Conservation (phyloP, 2,888 invertebrate species). For the Nomada fabriciana region DNA sequence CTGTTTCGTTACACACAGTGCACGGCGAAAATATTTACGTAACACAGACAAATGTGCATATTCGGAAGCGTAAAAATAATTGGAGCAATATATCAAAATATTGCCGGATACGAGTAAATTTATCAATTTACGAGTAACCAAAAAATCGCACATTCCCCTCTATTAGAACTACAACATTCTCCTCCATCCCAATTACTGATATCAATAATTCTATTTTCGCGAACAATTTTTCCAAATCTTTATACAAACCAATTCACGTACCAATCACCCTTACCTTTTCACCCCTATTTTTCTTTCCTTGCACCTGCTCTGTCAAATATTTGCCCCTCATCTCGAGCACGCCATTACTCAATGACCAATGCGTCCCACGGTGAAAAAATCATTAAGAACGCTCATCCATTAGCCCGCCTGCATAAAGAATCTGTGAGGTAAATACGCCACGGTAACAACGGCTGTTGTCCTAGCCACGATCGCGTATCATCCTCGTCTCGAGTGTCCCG, state of each 20-base stretch:
- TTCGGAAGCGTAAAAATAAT: too few species aligned
- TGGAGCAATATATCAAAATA: too few species aligned
- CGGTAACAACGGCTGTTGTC: not conserved
- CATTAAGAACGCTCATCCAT: constrained; percentile 78
- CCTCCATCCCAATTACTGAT: too few species aligned
- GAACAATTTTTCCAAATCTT: too few species aligned
- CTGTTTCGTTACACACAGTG: too few species aligned
- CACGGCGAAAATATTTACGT: too few species aligned
- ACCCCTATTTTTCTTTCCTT: constrained; percentile 19
- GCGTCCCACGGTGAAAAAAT: constrained; percentile 74
- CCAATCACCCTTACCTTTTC: not conserved
- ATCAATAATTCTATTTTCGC: too few species aligned
- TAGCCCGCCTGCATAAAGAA: constrained; percentile 67
- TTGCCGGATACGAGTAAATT: too few species aligned
- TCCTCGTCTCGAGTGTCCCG: constrained; percentile 50
- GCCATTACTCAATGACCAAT: constrained; percentile 79
- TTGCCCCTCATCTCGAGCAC: constrained; percentile 74
- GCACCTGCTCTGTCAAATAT: constrained; percentile 17
- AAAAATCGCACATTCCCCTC: too few species aligned
- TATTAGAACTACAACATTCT: too few species aligned
- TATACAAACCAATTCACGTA: not conserved
- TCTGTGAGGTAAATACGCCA: constrained; percentile 58
- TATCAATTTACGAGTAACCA: too few species aligned
- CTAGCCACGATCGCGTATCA: constrained; percentile 34
- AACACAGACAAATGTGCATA: too few species aligned